A percentile compares a stretch with the other conserved stretches of the same genome.
phyloP scores from a whole-genome alignment of 2,113 vertebrate species.

The Epinephelus moara region DNA sequence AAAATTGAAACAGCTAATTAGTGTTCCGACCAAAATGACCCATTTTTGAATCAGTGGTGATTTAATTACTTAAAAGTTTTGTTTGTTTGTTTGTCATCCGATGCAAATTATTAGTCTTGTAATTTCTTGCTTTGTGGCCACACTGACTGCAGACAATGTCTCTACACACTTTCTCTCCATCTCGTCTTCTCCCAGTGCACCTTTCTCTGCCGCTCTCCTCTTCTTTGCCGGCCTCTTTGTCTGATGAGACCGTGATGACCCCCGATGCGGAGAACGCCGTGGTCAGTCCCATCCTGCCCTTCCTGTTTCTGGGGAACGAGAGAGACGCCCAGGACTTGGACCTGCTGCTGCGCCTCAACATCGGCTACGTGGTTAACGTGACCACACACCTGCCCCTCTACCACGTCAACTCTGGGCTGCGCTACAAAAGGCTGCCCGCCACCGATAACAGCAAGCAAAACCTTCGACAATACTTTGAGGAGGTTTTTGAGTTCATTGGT shows the following conservation, averaged over 20 bases:
- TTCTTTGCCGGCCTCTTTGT: conserved; percentile 82
- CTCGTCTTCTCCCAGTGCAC: conserved; percentile 66
- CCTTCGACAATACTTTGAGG: conserved; percentile 90
- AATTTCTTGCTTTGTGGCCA: background rate
- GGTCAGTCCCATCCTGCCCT: conserved; percentile 88
- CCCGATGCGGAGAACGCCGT: conserved; percentile 89
- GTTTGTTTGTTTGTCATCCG: background rate
- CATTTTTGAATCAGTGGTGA: conserved; percentile 1
- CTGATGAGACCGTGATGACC: conserved; percentile 84
- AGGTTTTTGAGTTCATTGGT: conserved; percentile 91
- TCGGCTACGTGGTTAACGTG: conserved; percentile 89
- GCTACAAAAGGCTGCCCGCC: conserved; percentile 89
- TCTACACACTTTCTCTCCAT: conserved; percentile 8
- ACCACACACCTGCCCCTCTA: conserved; percentile 91
- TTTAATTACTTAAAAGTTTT: background rate
- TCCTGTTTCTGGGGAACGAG: conserved; percentile 89
- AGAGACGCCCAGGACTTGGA: conserved; percentile 88
- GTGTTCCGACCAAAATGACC: background rate
- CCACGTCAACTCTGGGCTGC: conserved; percentile 84
- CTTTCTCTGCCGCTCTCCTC: conserved; percentile 85
- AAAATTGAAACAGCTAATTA: background rate
- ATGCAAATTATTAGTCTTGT: background rate
- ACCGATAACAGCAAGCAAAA: conserved; percentile 92
- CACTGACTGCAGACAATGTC: background rate
- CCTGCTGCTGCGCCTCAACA: conserved; percentile 85